phyloP scores from a whole-genome alignment of 1,140 invertebrate genomes.

The Aphelenchoides fujianensis region DNA sequence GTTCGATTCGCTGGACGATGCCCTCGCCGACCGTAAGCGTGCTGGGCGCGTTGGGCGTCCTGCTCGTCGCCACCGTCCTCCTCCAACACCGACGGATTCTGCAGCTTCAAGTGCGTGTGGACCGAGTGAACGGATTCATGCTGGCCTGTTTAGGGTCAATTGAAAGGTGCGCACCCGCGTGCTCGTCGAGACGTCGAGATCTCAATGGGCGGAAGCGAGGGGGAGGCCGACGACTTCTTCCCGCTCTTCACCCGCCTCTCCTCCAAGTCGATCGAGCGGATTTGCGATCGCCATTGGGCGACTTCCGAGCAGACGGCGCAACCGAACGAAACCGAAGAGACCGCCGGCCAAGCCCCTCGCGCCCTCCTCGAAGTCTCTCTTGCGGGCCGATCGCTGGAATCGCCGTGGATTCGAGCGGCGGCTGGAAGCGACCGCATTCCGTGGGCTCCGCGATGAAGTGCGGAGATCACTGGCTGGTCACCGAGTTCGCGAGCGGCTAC shows the following conservation, averaged over 20 bases:
- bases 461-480: not conserved
- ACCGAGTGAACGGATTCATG: not conserved
- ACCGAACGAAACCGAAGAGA: not conserved
- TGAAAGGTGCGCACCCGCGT: not conserved
- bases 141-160: not conserved
- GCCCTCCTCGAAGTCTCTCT: not conserved
- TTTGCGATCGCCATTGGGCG: not conserved
- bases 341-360: not conserved
- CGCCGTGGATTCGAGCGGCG: not conserved
- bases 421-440: not conserved
- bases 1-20: constrained; percentile 1
- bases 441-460: not conserved
- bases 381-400: not conserved
- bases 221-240: not conserved
- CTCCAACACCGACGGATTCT: not conserved
- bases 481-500: not conserved
- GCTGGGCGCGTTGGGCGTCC: not conserved
- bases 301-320: not conserved
- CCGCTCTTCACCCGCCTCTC: constrained; percentile 1
- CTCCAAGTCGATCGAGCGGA: not conserved
- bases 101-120: not conserved
- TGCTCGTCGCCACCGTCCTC: not conserved
- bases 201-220: not conserved
- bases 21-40: not conserved
- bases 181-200: not conserved